These are phyloP conservation scores for Megalopta genalis DNA, from an alignment of 1,140 invertebrate species.

Conservation along the genomic window DNA sequence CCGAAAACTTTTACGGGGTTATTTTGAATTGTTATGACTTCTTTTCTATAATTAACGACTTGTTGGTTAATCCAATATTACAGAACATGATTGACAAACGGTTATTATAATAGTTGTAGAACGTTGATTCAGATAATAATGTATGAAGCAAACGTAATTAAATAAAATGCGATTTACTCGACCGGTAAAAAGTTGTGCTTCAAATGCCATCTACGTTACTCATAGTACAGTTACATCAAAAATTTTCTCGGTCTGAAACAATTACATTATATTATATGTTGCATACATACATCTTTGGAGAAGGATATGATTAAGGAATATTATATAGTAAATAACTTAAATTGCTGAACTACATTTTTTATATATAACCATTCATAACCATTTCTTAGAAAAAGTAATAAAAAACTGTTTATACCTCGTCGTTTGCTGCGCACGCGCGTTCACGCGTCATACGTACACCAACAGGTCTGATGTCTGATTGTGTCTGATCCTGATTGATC, in stretches of 20 bases:
- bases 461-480: conserved; percentile 21
- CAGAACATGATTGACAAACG: no score
- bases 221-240: not conserved
- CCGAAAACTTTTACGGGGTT: not conserved
- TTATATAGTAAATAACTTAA: not conserved
- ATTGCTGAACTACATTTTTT: not conserved
- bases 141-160: not conserved
- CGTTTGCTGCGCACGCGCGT: not conserved
- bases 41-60: not conserved
- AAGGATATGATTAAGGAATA: not conserved
- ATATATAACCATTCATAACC: not conserved
- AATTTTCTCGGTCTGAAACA: not conserved
- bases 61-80: not conserved
- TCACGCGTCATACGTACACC: conserved; percentile 18
- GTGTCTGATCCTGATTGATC: not conserved
- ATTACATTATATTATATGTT: no score
- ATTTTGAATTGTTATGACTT: not conserved
- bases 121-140: not conserved
- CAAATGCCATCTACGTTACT: not conserved
- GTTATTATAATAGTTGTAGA: not conserved
- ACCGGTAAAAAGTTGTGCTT: not conserved
- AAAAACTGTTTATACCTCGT: not conserved
- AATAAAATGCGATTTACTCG: not conserved
- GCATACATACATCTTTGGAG: not conserved
- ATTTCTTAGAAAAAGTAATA: not conserved